Base-by-base conservation (phyloP, 2,888 invertebrate genomes). In the Thelaira solivaga region DNA sequence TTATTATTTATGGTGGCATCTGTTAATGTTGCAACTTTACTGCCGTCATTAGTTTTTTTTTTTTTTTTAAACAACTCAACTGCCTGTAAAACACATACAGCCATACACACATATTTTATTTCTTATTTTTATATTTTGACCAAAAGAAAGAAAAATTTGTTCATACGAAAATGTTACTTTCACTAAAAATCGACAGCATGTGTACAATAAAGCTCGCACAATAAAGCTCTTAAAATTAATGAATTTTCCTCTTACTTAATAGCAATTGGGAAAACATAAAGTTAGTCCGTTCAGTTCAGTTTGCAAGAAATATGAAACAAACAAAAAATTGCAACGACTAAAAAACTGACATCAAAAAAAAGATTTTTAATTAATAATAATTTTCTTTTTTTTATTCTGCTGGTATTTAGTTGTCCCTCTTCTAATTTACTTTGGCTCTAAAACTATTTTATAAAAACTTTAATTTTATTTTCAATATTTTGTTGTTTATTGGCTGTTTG, bases 231-330 rank as follows among this genome's bases (percentile, higher is more conserved):
- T 26, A 31, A 18, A 62, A 20, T 55, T 36, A 69, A 59, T 64
- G 64, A 51, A 64, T 77, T 78, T 77, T 78, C 78, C 51, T 59
- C 53, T 74, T 51, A 47, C 41, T 69, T 57, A 61, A 34, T 13
- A 59, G 49, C 41, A 72, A 59, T 65, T 78, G 59, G 51, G 2
- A 57, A 64, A 57, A 73, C 34, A 69, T 65, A 39, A 31, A 64
- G 62, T 68, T n/a, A 10, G 31, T 39, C 26, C 4, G 78, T 73
- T 59, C 69, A 65, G 26, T 41, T 41, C 1, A 26, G 31, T 57
- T 45, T 16, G 22, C 24, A 43, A 24, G 18, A 61, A 29, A 26
- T 31, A 53, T 45, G 45, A n/a, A n/a, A n/a, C n/a, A n/a, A n/a
- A n/a, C n/a, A n/a, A n/a, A n/a, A n/a, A n/a, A n/a, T 49, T 41